These are phyloP conservation scores for Danio rerio DNA, from an alignment of 2,113 vertebrate species.

Conservation along the genomic window DNA sequence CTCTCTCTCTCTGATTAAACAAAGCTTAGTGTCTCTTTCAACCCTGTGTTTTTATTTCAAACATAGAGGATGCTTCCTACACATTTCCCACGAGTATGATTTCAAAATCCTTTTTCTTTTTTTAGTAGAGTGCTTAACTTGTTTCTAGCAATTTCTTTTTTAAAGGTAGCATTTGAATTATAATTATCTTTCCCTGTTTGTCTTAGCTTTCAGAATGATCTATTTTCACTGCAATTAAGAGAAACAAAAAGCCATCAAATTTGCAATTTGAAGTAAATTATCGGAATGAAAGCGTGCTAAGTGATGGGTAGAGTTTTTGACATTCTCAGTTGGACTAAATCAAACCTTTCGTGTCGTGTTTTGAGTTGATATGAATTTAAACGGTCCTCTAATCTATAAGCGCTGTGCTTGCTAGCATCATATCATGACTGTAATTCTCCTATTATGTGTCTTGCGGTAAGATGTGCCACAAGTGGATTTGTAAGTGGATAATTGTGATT, in stretches of 20 bases:
- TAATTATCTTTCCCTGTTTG: constrained; percentile 1
- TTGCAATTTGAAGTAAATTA: constrained; percentile 26
- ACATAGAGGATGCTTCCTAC: neutral
- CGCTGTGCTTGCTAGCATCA: constrained; percentile 7
- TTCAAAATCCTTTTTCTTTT: neutral
- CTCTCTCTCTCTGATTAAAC: no score
- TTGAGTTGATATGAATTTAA: constrained; percentile 40
- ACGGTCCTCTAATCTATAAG: constrained; percentile 38
- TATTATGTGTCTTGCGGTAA: constrained; percentile 44
- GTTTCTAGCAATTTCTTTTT: neutral
- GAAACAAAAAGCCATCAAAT: constrained; percentile 1
- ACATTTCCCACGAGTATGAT: neutral
- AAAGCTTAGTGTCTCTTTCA: neutral
- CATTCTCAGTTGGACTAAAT: constrained; percentile 31
- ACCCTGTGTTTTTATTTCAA: neutral
- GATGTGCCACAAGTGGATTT: constrained; percentile 45
- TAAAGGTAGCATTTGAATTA: neutral
- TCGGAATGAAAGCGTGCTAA: constrained; percentile 16
- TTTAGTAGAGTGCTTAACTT: neutral
- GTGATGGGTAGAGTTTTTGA: constrained; percentile 11
- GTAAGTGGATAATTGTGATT: constrained; percentile 56
- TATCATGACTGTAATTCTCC: constrained; percentile 40
- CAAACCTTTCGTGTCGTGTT: constrained; percentile 33
- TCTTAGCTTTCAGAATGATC: neutral
- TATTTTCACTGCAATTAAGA: constrained; percentile 24